Evolutionary conservation across 2,888 invertebrate genomes (phyloP).

Genomic region (Aquatica leii): DNA sequence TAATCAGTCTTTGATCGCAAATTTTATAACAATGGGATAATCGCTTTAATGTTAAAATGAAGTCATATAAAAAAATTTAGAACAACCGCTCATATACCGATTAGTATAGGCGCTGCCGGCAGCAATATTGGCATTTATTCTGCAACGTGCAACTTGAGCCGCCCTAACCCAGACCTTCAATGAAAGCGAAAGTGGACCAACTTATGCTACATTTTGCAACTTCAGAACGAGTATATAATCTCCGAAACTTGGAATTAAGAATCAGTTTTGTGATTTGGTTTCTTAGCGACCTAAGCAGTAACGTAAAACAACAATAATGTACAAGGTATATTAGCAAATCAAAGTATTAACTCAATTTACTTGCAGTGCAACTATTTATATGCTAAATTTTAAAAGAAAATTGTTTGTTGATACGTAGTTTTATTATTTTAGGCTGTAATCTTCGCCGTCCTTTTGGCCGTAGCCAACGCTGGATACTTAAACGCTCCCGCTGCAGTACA

Average conservation of each 20-base stretch:
- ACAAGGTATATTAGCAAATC: conserved; percentile 43
- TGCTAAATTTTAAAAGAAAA: too few species aligned
- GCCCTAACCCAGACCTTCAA: conserved; percentile 59
- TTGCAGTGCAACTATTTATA: too few species aligned
- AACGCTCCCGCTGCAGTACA: too few species aligned
- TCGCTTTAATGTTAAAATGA: conserved; percentile 10
- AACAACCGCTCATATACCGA: conserved; percentile 12
- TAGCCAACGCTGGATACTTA: conserved; percentile 68
- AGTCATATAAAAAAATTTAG: conserved; percentile 14
- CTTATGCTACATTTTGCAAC: conserved; percentile 43
- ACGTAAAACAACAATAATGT: conserved; percentile 46
- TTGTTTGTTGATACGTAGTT: too few species aligned
- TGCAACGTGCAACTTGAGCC: conserved; percentile 32
- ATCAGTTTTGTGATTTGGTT: conserved; percentile 35
- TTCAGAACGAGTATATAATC: conserved; percentile 36
- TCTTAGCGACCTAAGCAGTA: conserved; percentile 21
- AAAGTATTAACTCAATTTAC: background rate
- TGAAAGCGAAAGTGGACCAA: conserved; percentile 58
- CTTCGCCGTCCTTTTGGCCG: conserved; percentile 67
- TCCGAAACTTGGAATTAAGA: conserved; percentile 21
- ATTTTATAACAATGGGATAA: too few species aligned
- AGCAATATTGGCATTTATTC: conserved; percentile 26
- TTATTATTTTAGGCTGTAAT: conserved; percentile 63
- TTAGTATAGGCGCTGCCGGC: conserved; percentile 23
- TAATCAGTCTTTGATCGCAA: too few species aligned